Base-by-base conservation (phyloP, 35 echinoderm and acorn worm genomes). In the Diadema setosum region DNA sequence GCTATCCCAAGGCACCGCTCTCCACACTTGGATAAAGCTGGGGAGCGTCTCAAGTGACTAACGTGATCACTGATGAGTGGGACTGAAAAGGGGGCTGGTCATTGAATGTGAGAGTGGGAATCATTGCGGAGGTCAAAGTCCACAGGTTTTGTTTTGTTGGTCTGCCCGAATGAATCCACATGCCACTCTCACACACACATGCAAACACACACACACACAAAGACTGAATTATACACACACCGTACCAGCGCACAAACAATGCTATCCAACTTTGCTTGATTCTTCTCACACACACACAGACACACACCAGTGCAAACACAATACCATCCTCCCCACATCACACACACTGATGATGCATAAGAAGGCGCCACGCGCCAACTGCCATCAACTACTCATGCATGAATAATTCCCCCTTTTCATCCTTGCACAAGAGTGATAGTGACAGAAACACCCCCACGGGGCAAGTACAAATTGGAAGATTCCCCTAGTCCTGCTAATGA, bases 321-420 rank as follows among this genome's bases (percentile, higher is more conserved):
- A n/a, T n/a, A n/a, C n/a, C n/a, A n/a, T n/a, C n/a, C n/a, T n/a
- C n/a, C n/a, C n/a, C n/a, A n/a, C n/a, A n/a, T n/a, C n/a, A n/a
- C n/a, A n/a, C n/a, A n/a, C n/a, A n/a, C n/a, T n/a, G n/a, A n/a
- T n/a, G n/a, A n/a, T n/a, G 48, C 48, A 11, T 35, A 17, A 35
- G 14, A 25, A 78, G 35, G 37, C 73, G 73, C 73, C 73, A 78
- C 73, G 73, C 73, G 73, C 73, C 73, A 78, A 76, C 70, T 41
- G 35, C 39, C 36, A 41, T 8, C 29, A 33, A 44, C 17, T 41
- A 78, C 73, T 78, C 73, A 16, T 15, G 2, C 69, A 16, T 75
- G 69, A 18, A 75, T 35, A 78, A 27, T 16, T 41, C 23, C 7
- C 70, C 24, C 70, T 44, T 67, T 78, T 3, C 40, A 44, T 78